These are phyloP conservation scores for Buceros bicornis DNA, from an alignment of 2,797 vertebrate genomes.

Conservation along the genomic window DNA sequence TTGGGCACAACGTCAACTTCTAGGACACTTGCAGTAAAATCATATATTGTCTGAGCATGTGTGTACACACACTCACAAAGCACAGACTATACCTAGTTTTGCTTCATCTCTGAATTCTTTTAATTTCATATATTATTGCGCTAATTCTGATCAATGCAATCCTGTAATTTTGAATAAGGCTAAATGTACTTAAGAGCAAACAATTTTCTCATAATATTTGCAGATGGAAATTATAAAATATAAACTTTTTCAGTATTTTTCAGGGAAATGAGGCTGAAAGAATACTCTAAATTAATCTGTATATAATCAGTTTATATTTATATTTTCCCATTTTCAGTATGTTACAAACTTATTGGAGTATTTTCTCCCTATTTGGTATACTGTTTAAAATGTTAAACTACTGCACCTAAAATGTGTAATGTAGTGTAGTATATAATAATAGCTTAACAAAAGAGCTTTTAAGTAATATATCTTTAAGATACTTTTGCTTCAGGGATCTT, in stretches of 20 bases:
- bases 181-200: background rate
- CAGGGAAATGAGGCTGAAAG: background rate
- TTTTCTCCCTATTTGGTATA: background rate
- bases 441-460: background rate
- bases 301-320: background rate
- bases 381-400: background rate
- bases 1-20: background rate
- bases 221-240: background rate
- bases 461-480: background rate
- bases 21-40: background rate
- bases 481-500: background rate
- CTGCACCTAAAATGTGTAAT: background rate
- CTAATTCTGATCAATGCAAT: background rate
- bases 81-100: background rate
- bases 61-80: accelerated
- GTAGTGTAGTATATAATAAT: background rate
- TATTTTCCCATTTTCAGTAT: background rate
- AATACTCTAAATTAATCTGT: background rate
- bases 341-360: background rate
- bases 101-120: background rate
- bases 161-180: background rate
- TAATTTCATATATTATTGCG: background rate
- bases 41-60: background rate
- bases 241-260: background rate
- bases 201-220: background rate